Conservation (phyloP, 2,113 vertebrate species). For the Beaufortia kweichowensis region DNA sequence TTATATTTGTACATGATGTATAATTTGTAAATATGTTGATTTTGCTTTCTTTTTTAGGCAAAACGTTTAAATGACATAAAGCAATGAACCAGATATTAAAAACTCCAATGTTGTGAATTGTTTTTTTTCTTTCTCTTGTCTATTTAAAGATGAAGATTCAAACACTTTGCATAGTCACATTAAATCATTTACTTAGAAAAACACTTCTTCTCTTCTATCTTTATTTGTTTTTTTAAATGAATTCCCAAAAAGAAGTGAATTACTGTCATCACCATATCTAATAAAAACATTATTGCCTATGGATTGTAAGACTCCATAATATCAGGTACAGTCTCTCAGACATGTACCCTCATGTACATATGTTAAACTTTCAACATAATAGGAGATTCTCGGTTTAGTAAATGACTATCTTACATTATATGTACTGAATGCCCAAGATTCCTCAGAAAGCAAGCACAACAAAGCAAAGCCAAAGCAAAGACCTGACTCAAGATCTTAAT, state of each 20-base stretch:
- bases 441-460: constrained; percentile 58
- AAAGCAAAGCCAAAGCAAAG: constrained; percentile 52
- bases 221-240: constrained; percentile 70
- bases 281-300: constrained; percentile 75
- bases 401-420: constrained; percentile 20
- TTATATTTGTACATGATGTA: constrained; percentile 48
- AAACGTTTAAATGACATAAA: constrained; percentile 7
- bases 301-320: constrained; percentile 53
- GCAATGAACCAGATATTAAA: constrained; percentile 12
- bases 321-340: constrained; percentile 53
- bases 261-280: constrained; percentile 54
- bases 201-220: constrained; percentile 35
- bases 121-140: neutral
- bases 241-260: constrained; percentile 60
- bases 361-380: constrained; percentile 46
- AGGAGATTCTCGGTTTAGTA: constrained; percentile 32
- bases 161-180: neutral
- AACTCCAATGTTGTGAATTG: neutral
- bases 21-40: constrained; percentile 38
- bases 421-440: constrained; percentile 50
- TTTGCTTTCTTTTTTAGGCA: constrained; percentile 13
- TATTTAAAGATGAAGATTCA: neutral
- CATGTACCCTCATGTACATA: constrained; percentile 54
- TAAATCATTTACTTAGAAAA: neutral
- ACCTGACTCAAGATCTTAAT: neutral